phyloP scores from a whole-genome alignment of 2,797 vertebrate genomes.

The Microcaecilia unicolor region DNA sequence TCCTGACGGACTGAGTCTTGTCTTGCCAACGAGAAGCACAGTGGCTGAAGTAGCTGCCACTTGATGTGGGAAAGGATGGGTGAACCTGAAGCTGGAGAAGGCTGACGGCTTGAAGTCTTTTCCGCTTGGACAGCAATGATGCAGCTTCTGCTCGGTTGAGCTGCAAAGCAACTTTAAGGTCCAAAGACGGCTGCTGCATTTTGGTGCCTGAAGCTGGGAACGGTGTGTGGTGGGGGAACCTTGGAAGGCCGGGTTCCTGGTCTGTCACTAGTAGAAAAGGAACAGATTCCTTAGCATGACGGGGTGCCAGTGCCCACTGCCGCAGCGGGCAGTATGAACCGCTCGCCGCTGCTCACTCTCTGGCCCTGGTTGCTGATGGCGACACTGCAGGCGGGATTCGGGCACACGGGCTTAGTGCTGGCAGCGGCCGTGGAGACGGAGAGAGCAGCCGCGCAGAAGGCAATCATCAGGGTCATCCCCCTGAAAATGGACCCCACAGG shows the following conservation, averaged over 20 bases:
- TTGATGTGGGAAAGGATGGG: no score
- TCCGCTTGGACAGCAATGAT: no score
- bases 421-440: conserved; percentile 69
- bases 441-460: conserved; percentile 67
- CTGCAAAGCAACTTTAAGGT: no score
- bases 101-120: no score
- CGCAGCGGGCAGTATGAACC: conserved; percentile 88
- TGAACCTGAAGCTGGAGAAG: no score
- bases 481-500: conserved; percentile 73
- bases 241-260: no score
- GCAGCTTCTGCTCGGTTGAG: no score
- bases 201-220: conserved; percentile 12
- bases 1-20: no score
- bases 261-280: conserved; percentile 26
- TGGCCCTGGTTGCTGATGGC: conserved; percentile 91
- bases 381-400: conserved; percentile 78
- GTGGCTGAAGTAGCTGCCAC: no score
- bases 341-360: conserved; percentile 83
- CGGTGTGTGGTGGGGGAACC: no score
- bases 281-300: conserved; percentile 71
- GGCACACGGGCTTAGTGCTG: conserved; percentile 66
- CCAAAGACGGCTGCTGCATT: no score
- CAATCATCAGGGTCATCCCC: conserved; percentile 82
- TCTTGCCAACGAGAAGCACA: no score
- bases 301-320: conserved; percentile 66